These are phyloP conservation scores for Podilymbus podiceps DNA, from an alignment of 2,113 vertebrate genomes.

Conservation along the genomic window DNA sequence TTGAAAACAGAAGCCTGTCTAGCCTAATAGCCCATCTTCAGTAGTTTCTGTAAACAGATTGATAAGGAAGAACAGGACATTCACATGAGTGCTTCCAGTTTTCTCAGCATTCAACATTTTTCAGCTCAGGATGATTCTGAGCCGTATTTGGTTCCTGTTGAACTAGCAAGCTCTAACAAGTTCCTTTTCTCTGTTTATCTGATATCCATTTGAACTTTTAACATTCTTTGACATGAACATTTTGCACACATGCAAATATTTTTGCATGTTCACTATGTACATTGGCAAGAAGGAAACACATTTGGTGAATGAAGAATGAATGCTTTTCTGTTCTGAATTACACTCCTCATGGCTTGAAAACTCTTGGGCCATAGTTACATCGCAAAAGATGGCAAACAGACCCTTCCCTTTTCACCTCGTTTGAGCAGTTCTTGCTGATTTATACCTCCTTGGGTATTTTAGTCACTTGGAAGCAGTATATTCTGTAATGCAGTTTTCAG, in stretches of 20 bases:
- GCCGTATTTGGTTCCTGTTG: neutral
- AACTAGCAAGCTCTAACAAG: neutral
- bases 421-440: neutral
- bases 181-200: neutral
- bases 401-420: neutral
- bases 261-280: neutral
- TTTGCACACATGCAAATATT: neutral
- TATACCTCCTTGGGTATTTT: neutral
- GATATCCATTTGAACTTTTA: neutral
- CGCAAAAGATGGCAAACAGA: neutral
- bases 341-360: neutral
- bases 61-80: neutral
- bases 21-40: neutral
- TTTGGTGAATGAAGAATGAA: neutral
- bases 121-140: neutral
- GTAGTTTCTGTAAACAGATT: neutral
- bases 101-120: neutral
- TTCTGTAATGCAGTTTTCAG: neutral
- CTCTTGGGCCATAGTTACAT: neutral
- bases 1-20: neutral
- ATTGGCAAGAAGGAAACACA: neutral
- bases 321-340: neutral
- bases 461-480: neutral
- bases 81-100: neutral
- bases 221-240: neutral